Evolutionary conservation across 2,113 vertebrate genomes (phyloP).

Genomic region (Plecotus auritus): DNA sequence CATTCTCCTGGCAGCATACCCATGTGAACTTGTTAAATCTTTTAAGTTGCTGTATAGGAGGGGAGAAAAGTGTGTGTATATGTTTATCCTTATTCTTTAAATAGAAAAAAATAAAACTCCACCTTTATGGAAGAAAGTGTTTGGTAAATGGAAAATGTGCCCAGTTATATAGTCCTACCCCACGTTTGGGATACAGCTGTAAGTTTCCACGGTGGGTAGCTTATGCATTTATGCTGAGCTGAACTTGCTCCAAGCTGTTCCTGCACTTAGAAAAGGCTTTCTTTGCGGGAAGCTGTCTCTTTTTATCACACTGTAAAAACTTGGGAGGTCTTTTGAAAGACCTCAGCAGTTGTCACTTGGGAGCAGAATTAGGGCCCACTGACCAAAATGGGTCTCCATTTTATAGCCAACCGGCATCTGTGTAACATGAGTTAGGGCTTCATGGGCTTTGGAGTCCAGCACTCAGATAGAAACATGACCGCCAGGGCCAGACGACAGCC

Average conservation of each 20-base stretch:
- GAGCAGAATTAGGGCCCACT: neutral
- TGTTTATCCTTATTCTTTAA: neutral
- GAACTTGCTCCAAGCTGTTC: neutral
- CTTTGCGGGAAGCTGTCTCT: neutral
- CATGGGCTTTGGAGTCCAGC: slow-evolving; percentile 40
- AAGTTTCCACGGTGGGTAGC: slow-evolving; percentile 41
- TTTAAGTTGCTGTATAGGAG: slow-evolving; percentile 22
- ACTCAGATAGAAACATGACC: slow-evolving; percentile 74
- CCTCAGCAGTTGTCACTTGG: neutral
- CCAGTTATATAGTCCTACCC: neutral
- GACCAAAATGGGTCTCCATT: neutral
- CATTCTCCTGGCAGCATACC: neutral
- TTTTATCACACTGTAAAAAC: neutral
- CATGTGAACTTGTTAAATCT: slow-evolving; percentile 28
- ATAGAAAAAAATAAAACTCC: slow-evolving; percentile 25
- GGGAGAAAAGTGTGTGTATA: neutral
- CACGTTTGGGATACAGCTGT: neutral
- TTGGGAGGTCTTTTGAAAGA: neutral
- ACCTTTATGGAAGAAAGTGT: neutral
- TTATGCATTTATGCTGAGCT: neutral
- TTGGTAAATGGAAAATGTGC: neutral
- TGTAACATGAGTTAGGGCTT: slow-evolving; percentile 72
- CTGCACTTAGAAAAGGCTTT: neutral
- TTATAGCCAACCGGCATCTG: slow-evolving; percentile 35
- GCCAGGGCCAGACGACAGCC: slow-evolving; percentile 56